These are phyloP conservation scores for Syngnathus scovelli DNA, from an alignment of 2,113 vertebrate species.

Conservation along the genomic window DNA sequence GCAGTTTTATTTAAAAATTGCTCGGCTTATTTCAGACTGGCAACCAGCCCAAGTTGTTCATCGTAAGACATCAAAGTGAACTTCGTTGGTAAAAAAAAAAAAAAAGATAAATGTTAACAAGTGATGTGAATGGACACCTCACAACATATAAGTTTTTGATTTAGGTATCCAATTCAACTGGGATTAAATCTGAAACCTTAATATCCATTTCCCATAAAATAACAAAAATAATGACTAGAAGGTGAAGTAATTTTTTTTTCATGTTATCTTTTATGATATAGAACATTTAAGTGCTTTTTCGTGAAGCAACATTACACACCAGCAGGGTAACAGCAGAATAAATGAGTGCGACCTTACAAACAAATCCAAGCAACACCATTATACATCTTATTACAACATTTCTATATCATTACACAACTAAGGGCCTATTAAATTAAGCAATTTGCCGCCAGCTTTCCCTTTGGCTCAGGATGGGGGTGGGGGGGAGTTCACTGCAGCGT, in stretches of 20 bases:
- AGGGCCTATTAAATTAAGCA: slow-evolving; percentile 12
- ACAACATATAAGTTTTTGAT: too few relatives aligned
- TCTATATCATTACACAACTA: slow-evolving; percentile 9
- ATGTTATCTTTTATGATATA: neutral
- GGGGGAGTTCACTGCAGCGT: neutral
- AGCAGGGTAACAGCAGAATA: neutral
- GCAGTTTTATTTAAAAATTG: too few relatives aligned
- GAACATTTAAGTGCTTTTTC: neutral
- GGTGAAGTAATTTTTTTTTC: slow-evolving; percentile 1
- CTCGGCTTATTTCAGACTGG: too few relatives aligned
- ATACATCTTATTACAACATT: slow-evolving; percentile 3
- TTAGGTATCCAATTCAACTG: too few relatives aligned
- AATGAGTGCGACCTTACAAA: neutral
- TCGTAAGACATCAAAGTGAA: too few relatives aligned
- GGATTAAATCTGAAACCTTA: neutral
- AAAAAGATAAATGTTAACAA: too few relatives aligned
- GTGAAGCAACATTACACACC: slow-evolving; percentile 1
- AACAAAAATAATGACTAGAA: neutral
- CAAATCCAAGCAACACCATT: neutral
- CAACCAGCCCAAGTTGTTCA: too few relatives aligned
- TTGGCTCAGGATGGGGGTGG: neutral
- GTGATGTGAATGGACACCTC: too few relatives aligned
- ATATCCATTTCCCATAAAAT: neutral
- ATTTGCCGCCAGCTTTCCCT: slow-evolving; percentile 11
- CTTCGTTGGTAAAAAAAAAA: too few relatives aligned